These are phyloP conservation scores for Picathartes gymnocephalus DNA, from an alignment of 2,113 vertebrate species.

Conservation along the genomic window DNA sequence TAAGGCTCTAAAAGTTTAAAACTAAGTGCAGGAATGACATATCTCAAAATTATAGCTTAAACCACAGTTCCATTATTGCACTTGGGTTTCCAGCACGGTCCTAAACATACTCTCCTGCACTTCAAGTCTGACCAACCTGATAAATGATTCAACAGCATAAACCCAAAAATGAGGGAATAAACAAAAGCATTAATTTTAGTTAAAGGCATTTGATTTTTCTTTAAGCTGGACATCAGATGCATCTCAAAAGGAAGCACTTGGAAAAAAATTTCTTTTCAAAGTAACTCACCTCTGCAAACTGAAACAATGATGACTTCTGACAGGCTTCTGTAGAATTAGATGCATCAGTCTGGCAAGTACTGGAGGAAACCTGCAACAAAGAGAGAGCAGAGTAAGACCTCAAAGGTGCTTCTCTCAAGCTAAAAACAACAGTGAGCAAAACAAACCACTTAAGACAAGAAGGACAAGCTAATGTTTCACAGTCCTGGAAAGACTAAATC, in stretches of 20 bases:
- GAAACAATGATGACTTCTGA: constrained; percentile 81
- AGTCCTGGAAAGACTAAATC: neutral
- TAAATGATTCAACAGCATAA: neutral
- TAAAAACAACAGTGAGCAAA: neutral
- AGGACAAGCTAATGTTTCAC: neutral
- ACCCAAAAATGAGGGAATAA: neutral
- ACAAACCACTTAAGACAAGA: neutral
- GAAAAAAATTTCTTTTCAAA: neutral
- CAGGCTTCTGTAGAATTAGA: constrained; percentile 77
- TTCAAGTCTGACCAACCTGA: neutral
- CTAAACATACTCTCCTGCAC: neutral
- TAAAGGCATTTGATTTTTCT: neutral
- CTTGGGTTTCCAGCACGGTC: neutral
- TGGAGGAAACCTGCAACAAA: constrained; percentile 78
- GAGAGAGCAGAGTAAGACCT: neutral
- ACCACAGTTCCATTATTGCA: neutral
- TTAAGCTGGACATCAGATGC: neutral
- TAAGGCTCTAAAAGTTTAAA: neutral
- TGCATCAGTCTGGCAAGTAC: constrained; percentile 73
- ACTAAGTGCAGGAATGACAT: neutral
- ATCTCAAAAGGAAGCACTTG: neutral
- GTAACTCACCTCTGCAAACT: constrained; percentile 83
- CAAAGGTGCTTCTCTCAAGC: neutral
- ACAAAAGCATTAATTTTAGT: neutral
- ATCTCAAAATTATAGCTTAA: neutral